Evolutionary conservation across 2,113 vertebrate genomes (phyloP).

Genomic region (Tychaedon coryphoeus): DNA sequence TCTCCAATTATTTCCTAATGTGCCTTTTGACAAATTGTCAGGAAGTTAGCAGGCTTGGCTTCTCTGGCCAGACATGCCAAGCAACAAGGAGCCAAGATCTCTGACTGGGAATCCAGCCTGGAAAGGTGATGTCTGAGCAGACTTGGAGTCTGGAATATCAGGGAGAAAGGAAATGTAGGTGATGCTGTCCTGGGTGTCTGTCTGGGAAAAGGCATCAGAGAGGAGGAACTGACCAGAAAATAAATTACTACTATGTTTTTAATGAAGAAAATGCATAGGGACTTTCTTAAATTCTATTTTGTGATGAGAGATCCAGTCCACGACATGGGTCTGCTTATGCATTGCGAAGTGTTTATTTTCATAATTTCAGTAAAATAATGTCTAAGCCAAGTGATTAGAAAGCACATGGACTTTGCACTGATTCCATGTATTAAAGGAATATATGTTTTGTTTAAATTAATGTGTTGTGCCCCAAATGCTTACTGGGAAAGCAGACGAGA

Average conservation of each 20-base stretch:
- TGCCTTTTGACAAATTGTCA: conserved; percentile 64
- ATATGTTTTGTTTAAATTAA: neutral
- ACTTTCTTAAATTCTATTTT: neutral
- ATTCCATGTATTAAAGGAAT: neutral
- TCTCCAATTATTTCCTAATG: conserved; percentile 72
- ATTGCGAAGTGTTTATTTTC: neutral
- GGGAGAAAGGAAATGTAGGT: neutral
- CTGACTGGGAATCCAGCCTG: neutral
- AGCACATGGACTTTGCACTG: neutral
- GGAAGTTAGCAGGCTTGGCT: conserved; percentile 42
- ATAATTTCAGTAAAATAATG: neutral
- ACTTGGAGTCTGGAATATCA: neutral
- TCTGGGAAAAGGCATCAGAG: neutral
- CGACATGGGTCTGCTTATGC: too few species aligned
- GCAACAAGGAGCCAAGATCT: neutral
- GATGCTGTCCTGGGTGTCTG: neutral
- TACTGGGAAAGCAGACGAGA: neutral
- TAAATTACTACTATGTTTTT: neutral
- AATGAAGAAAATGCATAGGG: neutral
- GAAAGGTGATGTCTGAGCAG: neutral
- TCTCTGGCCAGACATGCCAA: conserved; percentile 11
- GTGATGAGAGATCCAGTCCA: neutral
- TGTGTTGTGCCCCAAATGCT: neutral
- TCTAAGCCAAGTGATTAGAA: neutral
- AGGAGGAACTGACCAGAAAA: neutral